Evolutionary conservation across 92 coral and sea anemone species (phyloP).

Genomic region (Pocillopora meandrina): DNA sequence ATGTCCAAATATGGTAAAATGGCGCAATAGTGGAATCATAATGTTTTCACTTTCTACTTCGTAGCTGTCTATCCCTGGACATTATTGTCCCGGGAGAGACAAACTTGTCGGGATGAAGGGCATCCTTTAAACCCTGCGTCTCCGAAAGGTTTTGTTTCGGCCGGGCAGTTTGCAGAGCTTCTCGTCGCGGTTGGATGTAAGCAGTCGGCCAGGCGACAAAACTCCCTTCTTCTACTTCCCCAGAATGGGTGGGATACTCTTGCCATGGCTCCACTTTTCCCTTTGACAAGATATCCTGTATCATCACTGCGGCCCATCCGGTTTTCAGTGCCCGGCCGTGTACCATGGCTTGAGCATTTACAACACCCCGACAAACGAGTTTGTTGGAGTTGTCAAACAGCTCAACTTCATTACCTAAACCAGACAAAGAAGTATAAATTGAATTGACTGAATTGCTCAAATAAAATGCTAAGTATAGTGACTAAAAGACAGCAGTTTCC

Average conservation of each 20-base stretch:
- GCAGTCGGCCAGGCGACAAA: constrained; percentile 48
- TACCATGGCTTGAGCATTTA: not conserved
- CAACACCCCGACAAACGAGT: not conserved
- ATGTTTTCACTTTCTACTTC: no score
- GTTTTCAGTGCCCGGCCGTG: constrained; percentile 37
- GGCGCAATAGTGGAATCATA: no score
- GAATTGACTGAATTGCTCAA: not conserved
- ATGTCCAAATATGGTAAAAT: no score
- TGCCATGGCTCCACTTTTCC: constrained; percentile 33
- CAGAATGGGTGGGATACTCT: constrained; percentile 53
- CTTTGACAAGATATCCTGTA: not conserved
- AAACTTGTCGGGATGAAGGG: no score
- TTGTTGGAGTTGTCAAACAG: not conserved
- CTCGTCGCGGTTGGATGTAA: not conserved
- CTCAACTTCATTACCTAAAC: constrained; percentile 7
- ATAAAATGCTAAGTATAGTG: not conserved
- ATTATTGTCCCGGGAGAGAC: no score
- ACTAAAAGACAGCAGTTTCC: not conserved
- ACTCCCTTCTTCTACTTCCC: constrained; percentile 41
- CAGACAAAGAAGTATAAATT: not conserved
- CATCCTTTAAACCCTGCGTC: not conserved
- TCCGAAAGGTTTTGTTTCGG: not conserved
- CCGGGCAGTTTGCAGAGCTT: not conserved
- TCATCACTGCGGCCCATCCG: constrained; percentile 47
- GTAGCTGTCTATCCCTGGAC: no score